phyloP scores from a whole-genome alignment of 1,140 invertebrate species.

The Tribolium madens region DNA sequence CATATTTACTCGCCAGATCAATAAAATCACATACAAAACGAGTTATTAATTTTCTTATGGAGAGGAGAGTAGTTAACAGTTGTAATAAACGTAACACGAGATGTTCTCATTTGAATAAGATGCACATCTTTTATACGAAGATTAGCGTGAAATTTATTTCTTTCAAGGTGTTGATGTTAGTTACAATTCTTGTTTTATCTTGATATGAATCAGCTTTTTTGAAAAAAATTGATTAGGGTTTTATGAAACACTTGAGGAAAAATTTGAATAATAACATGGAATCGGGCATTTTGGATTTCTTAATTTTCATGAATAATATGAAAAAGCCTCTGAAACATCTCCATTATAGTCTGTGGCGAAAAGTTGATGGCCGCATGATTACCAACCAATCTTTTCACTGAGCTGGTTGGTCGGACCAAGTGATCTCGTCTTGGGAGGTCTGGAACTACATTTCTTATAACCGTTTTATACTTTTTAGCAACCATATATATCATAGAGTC shows the following conservation, averaged over 20 bases:
- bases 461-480: conserved; percentile 50
- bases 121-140: too few relatives aligned
- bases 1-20: neutral
- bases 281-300: conserved; percentile 28
- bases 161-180: too few relatives aligned
- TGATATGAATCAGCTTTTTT: too few relatives aligned
- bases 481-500: conserved; percentile 55
- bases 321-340: neutral
- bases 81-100: neutral
- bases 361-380: conserved; percentile 37
- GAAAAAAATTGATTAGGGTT: neutral
- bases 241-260: neutral
- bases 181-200: too few relatives aligned
- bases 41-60: neutral
- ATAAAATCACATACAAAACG: neutral
- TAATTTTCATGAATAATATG: conserved; percentile 37
- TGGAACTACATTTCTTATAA: conserved; percentile 54
- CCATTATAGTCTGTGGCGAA: conserved; percentile 21
- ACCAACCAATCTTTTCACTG: conserved; percentile 50
- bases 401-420: conserved; percentile 46
- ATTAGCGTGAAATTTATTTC: too few relatives aligned
- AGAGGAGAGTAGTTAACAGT: neutral
- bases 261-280: conserved; percentile 42
- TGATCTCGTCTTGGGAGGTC: conserved; percentile 57
- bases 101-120: neutral